A percentile compares a stretch with the other conserved stretches of the same genome.
These are phyloP conservation scores for Luehdorfia chinensis DNA, from an alignment of 1,140 invertebrate species.

Conservation along the genomic window DNA sequence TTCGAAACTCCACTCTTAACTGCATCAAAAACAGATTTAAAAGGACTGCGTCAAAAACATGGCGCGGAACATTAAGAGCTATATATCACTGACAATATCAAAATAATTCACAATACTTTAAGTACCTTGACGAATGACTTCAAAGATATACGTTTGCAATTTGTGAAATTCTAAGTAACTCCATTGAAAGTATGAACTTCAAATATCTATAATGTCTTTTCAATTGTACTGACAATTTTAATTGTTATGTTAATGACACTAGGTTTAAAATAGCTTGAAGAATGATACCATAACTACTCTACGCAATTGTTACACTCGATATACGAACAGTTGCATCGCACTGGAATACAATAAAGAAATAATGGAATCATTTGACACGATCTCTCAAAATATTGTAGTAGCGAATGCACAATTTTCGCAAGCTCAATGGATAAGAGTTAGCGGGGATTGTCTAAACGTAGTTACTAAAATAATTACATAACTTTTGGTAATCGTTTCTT, in stretches of 20 bases:
- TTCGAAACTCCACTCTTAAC: too few relatives aligned
- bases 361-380: constrained; percentile 66
- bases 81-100: constrained; percentile 32
- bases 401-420: constrained; percentile 40
- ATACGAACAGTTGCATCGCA: constrained; percentile 35
- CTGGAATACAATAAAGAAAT: constrained; percentile 40
- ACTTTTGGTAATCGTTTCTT: too few relatives aligned
- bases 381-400: constrained; percentile 60
- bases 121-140: constrained; percentile 63
- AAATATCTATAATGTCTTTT: not conserved
- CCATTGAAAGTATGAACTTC: constrained; percentile 7
- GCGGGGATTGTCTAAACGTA: too few relatives aligned
- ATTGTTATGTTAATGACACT: not conserved
- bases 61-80: constrained; percentile 20
- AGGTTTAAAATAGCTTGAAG: constrained; percentile 10
- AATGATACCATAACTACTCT: constrained; percentile 7
- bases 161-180: constrained; percentile 27
- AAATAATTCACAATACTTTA: constrained; percentile 31
- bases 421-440: constrained; percentile 22
- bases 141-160: constrained; percentile 44
- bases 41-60: too few relatives aligned
- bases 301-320: constrained; percentile 29
- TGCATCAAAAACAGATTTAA: too few relatives aligned
- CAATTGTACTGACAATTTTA: not conserved
- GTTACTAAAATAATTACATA: too few relatives aligned